A percentile compares a stretch with the other conserved stretches of the same genome.
These are phyloP conservation scores for Chelonus formosanus DNA, from an alignment of 2,888 invertebrate species.

Conservation along the genomic window DNA sequence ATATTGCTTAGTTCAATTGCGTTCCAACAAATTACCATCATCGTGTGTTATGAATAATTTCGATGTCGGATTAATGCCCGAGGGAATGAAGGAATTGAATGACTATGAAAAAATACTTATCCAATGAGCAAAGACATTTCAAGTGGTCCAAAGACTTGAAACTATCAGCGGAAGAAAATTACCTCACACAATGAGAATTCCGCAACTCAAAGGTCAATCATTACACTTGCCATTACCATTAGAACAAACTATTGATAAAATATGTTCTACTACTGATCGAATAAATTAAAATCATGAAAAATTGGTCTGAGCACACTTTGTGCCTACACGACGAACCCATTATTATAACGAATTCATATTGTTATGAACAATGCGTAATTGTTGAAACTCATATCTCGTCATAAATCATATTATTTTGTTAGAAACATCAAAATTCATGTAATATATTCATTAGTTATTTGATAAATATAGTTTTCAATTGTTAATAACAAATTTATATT, in stretches of 20 bases:
- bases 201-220: constrained; percentile 47
- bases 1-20: not conserved
- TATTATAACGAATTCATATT: no score
- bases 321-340: no score
- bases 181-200: constrained; percentile 42
- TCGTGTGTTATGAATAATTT: not conserved
- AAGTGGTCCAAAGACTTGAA: constrained; percentile 49
- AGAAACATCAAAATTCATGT: no score
- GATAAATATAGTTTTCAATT: no score
- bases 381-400: no score
- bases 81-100: constrained; percentile 28
- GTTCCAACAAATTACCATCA: not conserved
- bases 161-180: constrained; percentile 52
- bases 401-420: no score
- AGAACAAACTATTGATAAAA: constrained; percentile 53
- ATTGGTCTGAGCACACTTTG: no score
- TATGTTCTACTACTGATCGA: constrained; percentile 47
- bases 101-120: not conserved
- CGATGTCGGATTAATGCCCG: constrained; percentile 19
- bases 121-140: constrained; percentile 49
- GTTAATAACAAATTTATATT: no score
- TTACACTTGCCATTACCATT: constrained; percentile 55
- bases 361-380: no score
- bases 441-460: no score
- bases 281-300: constrained; percentile 50